phyloP scores from a whole-genome alignment of 2,797 vertebrate genomes.

The Spinus pinus region DNA sequence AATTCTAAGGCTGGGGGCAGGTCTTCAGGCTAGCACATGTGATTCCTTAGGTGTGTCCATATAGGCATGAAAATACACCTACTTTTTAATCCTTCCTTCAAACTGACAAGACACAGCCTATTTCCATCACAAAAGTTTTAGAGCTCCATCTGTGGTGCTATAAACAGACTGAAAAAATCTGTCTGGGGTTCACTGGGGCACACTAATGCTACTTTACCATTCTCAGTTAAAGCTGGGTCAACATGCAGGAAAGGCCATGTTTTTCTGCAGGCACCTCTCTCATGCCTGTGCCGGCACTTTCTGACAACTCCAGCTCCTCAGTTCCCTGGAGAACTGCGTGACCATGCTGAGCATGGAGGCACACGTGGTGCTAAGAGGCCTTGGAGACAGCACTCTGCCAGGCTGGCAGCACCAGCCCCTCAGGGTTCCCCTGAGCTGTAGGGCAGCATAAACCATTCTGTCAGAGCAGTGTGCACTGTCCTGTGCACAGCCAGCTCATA shows the following conservation, averaged over 20 bases:
- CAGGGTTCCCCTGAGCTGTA: accelerated
- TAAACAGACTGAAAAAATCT: background rate
- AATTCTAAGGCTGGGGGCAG: background rate
- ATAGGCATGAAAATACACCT: background rate
- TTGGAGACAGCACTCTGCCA: background rate
- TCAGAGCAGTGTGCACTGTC: background rate
- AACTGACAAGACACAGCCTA: background rate
- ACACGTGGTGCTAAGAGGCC: accelerated
- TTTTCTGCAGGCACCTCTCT: background rate
- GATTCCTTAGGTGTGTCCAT: background rate
- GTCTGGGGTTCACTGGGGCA: background rate
- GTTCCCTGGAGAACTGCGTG: accelerated
- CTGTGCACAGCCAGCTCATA: background rate
- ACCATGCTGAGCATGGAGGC: too few species aligned
- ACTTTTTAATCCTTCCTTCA: background rate
- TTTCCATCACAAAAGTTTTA: background rate
- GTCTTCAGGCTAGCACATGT: background rate
- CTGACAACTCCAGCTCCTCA: background rate
- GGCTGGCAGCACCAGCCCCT: background rate
- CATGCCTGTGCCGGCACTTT: background rate
- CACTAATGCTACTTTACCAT: background rate
- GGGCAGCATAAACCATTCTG: background rate
- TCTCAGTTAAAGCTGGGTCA: background rate
- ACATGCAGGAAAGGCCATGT: accelerated
- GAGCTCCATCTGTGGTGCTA: background rate